Evolutionary conservation across 1,140 invertebrate species (phyloP).

Genomic region (Brachionus calyciflorus): DNA sequence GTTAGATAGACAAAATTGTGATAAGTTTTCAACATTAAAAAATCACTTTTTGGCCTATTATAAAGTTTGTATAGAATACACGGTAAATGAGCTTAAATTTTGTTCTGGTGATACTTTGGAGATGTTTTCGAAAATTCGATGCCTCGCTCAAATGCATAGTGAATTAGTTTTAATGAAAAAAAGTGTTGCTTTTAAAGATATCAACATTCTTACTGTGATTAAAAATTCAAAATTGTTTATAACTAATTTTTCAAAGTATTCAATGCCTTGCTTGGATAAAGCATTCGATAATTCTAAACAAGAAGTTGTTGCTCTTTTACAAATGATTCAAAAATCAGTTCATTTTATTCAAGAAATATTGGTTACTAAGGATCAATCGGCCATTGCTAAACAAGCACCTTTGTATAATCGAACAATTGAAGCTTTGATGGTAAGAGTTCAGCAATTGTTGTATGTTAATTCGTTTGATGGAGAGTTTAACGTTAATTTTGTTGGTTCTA

Average conservation of each 20-base stretch:
- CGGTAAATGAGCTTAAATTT: slow-evolving; percentile 22
- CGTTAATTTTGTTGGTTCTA: slow-evolving; percentile 16
- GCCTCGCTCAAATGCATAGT: not conserved
- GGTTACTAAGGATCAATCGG: slow-evolving; percentile 14
- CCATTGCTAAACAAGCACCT: slow-evolving; percentile 40
- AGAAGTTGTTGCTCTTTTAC: not conserved
- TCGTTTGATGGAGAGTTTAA: slow-evolving; percentile 16
- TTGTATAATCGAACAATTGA: slow-evolving; percentile 15
- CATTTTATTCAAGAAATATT: slow-evolving; percentile 44
- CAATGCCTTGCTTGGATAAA: slow-evolving; percentile 35
- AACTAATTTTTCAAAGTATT: slow-evolving; percentile 7
- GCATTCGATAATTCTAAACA: slow-evolving; percentile 4
- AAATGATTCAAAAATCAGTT: slow-evolving; percentile 32
- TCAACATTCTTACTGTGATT: slow-evolving; percentile 12
- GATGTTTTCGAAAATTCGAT: not conserved
- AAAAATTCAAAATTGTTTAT: slow-evolving; percentile 39
- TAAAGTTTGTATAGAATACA: slow-evolving; percentile 1
- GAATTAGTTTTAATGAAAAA: slow-evolving; percentile 22
- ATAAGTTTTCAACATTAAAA: slow-evolving; percentile 27
- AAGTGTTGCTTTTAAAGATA: slow-evolving; percentile 18
- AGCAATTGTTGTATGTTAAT: slow-evolving; percentile 27
- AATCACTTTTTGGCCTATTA: slow-evolving; percentile 32
- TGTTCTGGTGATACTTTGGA: not conserved
- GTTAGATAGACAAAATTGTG: slow-evolving; percentile 34
- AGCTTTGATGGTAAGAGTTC: not conserved